Evolutionary conservation across 2,113 vertebrate genomes (phyloP).

Genomic region (Nothoprocta perdicaria): DNA sequence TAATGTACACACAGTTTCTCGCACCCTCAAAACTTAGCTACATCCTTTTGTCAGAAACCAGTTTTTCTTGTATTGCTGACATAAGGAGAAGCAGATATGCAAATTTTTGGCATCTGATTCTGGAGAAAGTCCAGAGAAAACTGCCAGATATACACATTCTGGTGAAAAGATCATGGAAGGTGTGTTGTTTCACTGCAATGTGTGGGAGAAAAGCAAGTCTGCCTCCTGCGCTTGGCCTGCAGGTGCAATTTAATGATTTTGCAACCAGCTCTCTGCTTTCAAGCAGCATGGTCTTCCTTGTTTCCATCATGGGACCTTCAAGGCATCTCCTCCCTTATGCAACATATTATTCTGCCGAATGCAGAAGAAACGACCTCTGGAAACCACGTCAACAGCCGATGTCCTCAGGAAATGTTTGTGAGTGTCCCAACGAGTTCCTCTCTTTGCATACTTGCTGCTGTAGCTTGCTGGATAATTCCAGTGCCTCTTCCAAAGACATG

Average conservation of each 20-base stretch:
- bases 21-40: neutral
- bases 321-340: neutral
- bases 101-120: neutral
- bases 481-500: neutral
- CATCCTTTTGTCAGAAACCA: neutral
- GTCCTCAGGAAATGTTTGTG: slow-evolving; percentile 28
- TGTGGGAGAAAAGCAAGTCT: neutral
- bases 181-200: neutral
- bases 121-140: neutral
- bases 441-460: neutral
- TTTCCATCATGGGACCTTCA: neutral
- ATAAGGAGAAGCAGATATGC: neutral
- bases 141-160: neutral
- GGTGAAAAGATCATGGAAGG: neutral
- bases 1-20: rapidly evolving
- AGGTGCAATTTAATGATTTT: neutral
- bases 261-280: neutral
- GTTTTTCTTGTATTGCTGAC: neutral
- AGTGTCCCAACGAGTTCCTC: neutral
- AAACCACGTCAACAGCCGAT: neutral
- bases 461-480: slow-evolving; percentile 47
- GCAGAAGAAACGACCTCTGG: neutral
- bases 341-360: neutral
- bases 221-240: neutral
- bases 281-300: neutral